Percentiles rank a stretch among this genome's conserved stretches.
Conservation (phyloP, 2,888 invertebrate genomes). For the Sipha maydis region DNA sequence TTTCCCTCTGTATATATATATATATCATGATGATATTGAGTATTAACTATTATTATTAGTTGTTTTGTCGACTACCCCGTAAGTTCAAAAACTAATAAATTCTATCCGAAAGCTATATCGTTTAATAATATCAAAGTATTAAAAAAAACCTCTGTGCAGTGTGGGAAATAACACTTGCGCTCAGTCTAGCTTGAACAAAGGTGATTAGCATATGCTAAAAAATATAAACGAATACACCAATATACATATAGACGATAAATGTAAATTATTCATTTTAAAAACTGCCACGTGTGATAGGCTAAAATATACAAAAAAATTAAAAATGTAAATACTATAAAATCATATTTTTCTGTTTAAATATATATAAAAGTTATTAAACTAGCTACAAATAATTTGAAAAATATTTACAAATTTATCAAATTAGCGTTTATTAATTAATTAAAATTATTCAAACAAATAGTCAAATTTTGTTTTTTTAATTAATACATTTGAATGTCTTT, state of each 20-base stretch:
- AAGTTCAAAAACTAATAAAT: constrained; percentile 1
- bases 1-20: not conserved
- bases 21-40: not conserved
- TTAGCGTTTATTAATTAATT: no score
- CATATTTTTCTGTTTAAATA: not conserved
- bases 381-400: no score
- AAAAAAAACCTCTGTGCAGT: not conserved
- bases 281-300: not conserved
- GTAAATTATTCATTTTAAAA: not conserved
- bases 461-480: not conserved
- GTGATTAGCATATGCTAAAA: not conserved
- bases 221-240: not conserved
- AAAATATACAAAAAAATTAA: not conserved
- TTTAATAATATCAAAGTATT: not conserved
- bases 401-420: no score
- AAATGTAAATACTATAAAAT: not conserved
- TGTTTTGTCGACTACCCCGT: not conserved
- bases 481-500: not conserved
- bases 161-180: constrained; percentile 26
- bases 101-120: not conserved
- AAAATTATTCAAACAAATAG: not conserved
- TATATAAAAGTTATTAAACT: not conserved
- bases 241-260: not conserved
- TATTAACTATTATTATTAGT: not conserved
- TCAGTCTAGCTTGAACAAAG: constrained; percentile 5